A percentile compares a stretch with the other conserved stretches of the same genome.
Conservation (phyloP, 2,888 invertebrate genomes). For the Hypolimnas misippus region DNA sequence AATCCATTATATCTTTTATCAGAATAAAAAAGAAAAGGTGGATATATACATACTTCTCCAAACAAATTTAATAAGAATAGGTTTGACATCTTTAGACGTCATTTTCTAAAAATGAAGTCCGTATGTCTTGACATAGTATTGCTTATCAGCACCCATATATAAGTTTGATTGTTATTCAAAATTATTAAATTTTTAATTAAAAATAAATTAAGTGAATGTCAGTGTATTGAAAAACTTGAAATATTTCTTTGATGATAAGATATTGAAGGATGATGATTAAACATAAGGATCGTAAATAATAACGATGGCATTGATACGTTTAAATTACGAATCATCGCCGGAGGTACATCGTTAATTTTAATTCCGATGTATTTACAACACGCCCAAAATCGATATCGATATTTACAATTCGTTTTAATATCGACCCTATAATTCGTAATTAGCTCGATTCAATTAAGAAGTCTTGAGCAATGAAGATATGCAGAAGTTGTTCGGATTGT, state of each 20-base stretch:
- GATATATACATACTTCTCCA: too few relatives aligned
- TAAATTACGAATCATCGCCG: conserved; percentile 22
- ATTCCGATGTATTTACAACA: conserved; percentile 17
- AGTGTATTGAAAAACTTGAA: background rate
- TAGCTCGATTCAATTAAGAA: conserved; percentile 40
- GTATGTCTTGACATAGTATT: too few relatives aligned
- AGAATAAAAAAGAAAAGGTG: too few relatives aligned
- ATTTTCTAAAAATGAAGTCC: too few relatives aligned
- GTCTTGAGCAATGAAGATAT: conserved; percentile 38
- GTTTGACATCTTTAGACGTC: too few relatives aligned
- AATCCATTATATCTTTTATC: too few relatives aligned
- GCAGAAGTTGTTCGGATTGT: conserved; percentile 48
- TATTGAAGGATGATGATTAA: conserved; percentile 10
- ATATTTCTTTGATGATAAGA: background rate
- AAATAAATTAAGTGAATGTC: background rate
- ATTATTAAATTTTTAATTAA: background rate
- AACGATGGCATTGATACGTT: conserved; percentile 17
- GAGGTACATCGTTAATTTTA: conserved; percentile 29
- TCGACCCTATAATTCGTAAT: conserved; percentile 32
- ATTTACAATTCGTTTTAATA: conserved; percentile 28
- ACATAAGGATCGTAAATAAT: conserved; percentile 23
- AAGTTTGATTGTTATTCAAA: background rate
- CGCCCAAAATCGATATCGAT: conserved; percentile 27
- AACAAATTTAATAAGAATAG: too few relatives aligned
- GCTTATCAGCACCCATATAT: too few relatives aligned